phyloP scores from a whole-genome alignment of 2,113 vertebrate species.

The Eupsittula cactorum region DNA sequence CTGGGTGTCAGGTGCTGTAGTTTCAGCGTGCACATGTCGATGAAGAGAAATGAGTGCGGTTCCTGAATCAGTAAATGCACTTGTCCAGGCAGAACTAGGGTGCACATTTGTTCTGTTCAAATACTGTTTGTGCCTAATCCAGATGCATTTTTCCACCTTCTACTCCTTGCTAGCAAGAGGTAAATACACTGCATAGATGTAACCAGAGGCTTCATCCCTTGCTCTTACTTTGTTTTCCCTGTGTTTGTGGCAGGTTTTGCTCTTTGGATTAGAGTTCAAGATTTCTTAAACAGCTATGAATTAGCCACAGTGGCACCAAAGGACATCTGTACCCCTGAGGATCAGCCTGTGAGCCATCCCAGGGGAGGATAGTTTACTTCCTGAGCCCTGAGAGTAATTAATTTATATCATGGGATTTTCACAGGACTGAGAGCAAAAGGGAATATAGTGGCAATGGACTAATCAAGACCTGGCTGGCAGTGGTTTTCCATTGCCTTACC shows the following conservation, averaged over 20 bases:
- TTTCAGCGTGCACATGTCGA: accelerated
- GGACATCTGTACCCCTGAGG: background rate
- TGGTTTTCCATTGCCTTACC: background rate
- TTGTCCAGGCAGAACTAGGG: background rate
- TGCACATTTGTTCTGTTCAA: background rate
- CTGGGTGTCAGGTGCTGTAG: background rate
- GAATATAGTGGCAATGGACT: background rate
- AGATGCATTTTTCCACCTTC: background rate
- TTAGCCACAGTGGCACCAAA: background rate
- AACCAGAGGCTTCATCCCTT: background rate
- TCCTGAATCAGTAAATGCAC: background rate
- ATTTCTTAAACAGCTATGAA: background rate
- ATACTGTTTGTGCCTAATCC: background rate
- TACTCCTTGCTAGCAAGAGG: no score
- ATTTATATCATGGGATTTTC: background rate
- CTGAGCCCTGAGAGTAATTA: background rate
- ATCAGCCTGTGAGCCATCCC: background rate
- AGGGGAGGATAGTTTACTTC: background rate
- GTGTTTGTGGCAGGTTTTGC: background rate
- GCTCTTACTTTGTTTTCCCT: background rate
- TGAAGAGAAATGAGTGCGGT: background rate
- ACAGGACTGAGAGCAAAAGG: background rate
- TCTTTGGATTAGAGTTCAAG: background rate
- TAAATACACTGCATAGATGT: no score
- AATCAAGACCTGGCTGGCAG: background rate